phyloP scores from a whole-genome alignment of 2,797 vertebrate species.

The Rhadinocentrus ornatus region DNA sequence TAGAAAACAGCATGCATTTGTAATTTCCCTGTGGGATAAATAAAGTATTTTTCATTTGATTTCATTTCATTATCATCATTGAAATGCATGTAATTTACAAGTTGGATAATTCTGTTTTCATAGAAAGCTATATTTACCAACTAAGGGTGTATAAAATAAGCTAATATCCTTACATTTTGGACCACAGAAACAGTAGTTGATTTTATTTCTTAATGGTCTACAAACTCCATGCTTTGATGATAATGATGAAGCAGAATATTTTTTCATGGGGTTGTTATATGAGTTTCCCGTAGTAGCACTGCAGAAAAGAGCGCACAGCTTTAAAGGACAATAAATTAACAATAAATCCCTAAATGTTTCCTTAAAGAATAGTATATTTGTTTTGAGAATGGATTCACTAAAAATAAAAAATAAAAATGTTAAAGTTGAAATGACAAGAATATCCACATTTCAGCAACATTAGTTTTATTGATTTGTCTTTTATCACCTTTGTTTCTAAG shows the following conservation, averaged over 20 bases:
- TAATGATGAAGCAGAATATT: slow-evolving; percentile 39
- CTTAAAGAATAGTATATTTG: background rate
- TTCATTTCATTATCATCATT: too few relatives aligned
- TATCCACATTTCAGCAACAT: slow-evolving; percentile 12
- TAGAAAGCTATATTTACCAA: slow-evolving; percentile 4
- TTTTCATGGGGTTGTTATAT: slow-evolving; percentile 35
- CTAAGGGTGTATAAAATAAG: background rate
- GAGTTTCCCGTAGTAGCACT: slow-evolving; percentile 9
- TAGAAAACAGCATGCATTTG: background rate
- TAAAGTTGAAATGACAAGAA: slow-evolving; percentile 2
- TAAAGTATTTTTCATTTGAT: too few relatives aligned
- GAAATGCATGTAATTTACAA: background rate
- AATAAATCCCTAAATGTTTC: slow-evolving; percentile 36
- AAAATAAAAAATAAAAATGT: slow-evolving; percentile 9
- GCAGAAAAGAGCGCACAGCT: slow-evolving; percentile 28
- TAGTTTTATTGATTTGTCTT: slow-evolving; percentile 35
- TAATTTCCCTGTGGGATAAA: too few relatives aligned
- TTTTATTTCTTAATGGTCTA: slow-evolving; percentile 44
- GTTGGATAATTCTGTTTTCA: slow-evolving; percentile 15
- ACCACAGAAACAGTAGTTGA: slow-evolving; percentile 23
- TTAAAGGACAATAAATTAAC: slow-evolving; percentile 13
- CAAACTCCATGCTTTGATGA: slow-evolving; percentile 29
- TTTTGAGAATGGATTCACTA: slow-evolving; percentile 6
- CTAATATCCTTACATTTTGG: slow-evolving; percentile 32
- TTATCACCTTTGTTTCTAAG: slow-evolving; percentile 40